Percentiles rank a stretch among this genome's conserved stretches.
phyloP scores from a whole-genome alignment of 1,140 invertebrate species.

The Prorops nasuta region DNA sequence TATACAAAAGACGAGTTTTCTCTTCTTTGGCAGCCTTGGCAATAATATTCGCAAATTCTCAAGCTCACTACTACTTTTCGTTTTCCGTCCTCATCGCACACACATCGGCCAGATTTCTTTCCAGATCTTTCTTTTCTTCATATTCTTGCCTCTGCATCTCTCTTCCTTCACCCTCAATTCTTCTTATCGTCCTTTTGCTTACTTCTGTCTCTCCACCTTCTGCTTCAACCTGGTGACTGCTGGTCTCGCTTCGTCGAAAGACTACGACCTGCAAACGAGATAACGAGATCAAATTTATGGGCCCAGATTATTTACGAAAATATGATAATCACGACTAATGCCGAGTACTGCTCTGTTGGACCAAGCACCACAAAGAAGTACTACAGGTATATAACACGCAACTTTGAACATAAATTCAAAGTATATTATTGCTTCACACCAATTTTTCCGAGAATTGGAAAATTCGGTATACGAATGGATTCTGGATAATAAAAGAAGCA shows the following conservation, averaged over 20 bases:
- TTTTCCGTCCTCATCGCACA: conserved; percentile 25
- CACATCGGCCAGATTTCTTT: not conserved
- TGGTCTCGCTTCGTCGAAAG: conserved; percentile 33
- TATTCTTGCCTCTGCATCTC: conserved; percentile 4
- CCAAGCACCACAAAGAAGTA: too few relatives aligned
- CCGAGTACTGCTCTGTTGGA: conserved; percentile 19
- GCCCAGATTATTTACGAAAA: conserved; percentile 50
- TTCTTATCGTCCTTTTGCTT: conserved; percentile 14
- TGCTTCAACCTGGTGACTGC: conserved; percentile 18
- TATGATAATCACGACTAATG: conserved; percentile 56
- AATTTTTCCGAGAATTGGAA: too few relatives aligned
- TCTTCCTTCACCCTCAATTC: conserved; percentile 13
- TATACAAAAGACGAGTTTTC: conserved; percentile 39
- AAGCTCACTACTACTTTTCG: not conserved
- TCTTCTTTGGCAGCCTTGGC: too few relatives aligned
- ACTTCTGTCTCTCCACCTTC: conserved; percentile 10
- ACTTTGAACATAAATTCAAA: too few relatives aligned
- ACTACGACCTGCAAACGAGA: conserved; percentile 50
- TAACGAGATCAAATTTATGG: conserved; percentile 60
- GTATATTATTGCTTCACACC: too few relatives aligned
- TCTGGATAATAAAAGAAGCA: too few relatives aligned
- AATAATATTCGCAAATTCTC: too few relatives aligned
- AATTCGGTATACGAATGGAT: too few relatives aligned
- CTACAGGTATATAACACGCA: too few relatives aligned
- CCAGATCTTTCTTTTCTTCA: not conserved